Evolutionary conservation across 2,797 vertebrate genomes (phyloP).

Genomic region (Champsocephalus gunnari): DNA sequence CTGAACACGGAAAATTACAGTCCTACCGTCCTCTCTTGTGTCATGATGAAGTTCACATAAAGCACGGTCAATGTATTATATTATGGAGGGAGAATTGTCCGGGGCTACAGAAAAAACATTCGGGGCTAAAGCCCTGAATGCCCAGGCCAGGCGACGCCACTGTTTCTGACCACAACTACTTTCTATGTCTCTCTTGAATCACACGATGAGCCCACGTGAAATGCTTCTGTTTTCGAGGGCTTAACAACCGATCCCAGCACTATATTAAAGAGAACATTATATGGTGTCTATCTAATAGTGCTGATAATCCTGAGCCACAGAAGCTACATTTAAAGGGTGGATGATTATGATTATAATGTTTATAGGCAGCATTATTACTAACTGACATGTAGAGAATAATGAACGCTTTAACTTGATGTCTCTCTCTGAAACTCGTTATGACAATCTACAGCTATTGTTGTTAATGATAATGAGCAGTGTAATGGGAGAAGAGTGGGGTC

Average conservation of each 20-base stretch:
- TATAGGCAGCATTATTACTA: slow-evolving; percentile 46
- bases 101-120: too few relatives aligned
- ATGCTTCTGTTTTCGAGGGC: slow-evolving; percentile 4
- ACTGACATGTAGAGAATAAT: slow-evolving; percentile 51
- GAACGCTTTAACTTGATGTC: slow-evolving; percentile 45
- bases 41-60: too few relatives aligned
- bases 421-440: slow-evolving; percentile 55
- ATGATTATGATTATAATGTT: slow-evolving; percentile 59
- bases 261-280: slow-evolving; percentile 23
- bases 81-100: too few relatives aligned
- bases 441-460: slow-evolving; percentile 56
- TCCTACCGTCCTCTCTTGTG: too few relatives aligned
- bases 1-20: too few relatives aligned
- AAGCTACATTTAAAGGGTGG: slow-evolving; percentile 45
- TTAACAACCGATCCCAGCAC: slow-evolving; percentile 17
- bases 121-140: too few relatives aligned
- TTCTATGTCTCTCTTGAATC: background rate
- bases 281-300: slow-evolving; percentile 8
- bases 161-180: background rate
- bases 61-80: too few relatives aligned
- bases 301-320: slow-evolving; percentile 41
- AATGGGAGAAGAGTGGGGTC: slow-evolving; percentile 46
- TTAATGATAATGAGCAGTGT: slow-evolving; percentile 56
- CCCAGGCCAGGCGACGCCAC: too few relatives aligned
- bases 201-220: background rate